Percentiles rank a stretch among this genome's conserved stretches.
These are phyloP conservation scores for Stictonetta naevosa DNA, from an alignment of 2,113 vertebrate genomes.

Conservation along the genomic window DNA sequence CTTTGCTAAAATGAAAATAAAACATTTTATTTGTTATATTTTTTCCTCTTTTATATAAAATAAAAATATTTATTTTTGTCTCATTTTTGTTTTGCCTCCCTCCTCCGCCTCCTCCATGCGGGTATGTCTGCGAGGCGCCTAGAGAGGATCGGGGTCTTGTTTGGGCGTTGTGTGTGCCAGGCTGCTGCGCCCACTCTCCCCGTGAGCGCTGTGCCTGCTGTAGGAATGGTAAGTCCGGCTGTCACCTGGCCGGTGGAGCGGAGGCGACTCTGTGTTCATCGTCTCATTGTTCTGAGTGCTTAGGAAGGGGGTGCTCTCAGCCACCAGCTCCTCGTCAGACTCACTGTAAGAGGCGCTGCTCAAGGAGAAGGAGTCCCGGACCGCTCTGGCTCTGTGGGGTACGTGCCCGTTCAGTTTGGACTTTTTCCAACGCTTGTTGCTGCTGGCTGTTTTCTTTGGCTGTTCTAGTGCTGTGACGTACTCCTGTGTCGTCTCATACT, in stretches of 20 bases:
- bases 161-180: slow-evolving; percentile 83
- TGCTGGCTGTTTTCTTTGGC: slow-evolving; percentile 82
- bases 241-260: slow-evolving; percentile 87
- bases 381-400: slow-evolving; percentile 87
- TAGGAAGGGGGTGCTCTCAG: slow-evolving; percentile 96
- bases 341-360: slow-evolving; percentile 94
- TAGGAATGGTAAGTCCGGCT: slow-evolving; percentile 94
- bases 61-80: slow-evolving; percentile 89
- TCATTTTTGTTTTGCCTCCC: slow-evolving; percentile 55
- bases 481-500: slow-evolving; percentile 98
- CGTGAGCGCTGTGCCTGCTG: slow-evolving; percentile 81
- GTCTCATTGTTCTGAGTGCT: slow-evolving; percentile 91
- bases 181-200: slow-evolving; percentile 85
- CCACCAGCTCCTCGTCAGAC: slow-evolving; percentile 89
- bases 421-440: slow-evolving; percentile 88
- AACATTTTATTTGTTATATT: slow-evolving; percentile 99
- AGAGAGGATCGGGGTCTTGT: slow-evolving; percentile 90
- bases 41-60: slow-evolving; percentile 98
- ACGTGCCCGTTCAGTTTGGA: slow-evolving; percentile 94
- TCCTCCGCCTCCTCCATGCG: slow-evolving; percentile 11
- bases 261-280: slow-evolving; percentile 82
- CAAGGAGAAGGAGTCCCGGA: slow-evolving; percentile 91
- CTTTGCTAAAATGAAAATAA: slow-evolving; percentile 99
- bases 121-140: slow-evolving; percentile 64
- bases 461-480: slow-evolving; percentile 90